Conservation (phyloP, 2,888 invertebrate species). For the Apotomis turbidana region DNA sequence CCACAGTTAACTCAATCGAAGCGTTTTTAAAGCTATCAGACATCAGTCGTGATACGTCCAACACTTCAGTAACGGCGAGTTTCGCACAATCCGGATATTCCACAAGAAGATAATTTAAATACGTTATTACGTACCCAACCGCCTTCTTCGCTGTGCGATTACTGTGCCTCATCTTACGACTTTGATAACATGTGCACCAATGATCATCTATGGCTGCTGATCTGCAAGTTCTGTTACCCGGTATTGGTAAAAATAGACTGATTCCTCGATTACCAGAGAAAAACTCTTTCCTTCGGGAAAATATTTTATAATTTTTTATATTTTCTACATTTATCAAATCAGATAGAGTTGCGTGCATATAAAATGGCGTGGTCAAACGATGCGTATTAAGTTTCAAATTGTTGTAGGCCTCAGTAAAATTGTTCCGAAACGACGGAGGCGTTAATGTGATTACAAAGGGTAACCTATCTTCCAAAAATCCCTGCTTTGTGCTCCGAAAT, state of each 20-base stretch:
- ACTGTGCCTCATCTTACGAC: constrained; percentile 80
- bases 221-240: constrained; percentile 87
- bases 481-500: constrained; percentile 90
- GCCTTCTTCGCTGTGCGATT: not conserved
- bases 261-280: constrained; percentile 78
- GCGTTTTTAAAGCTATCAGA: not conserved
- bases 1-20: constrained; percentile 68
- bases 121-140: not conserved
- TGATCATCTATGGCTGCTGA: constrained; percentile 90
- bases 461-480: constrained; percentile 91
- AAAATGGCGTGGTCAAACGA: constrained; percentile 89
- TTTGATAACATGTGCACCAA: constrained; percentile 93
- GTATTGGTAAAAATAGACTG: constrained; percentile 89
- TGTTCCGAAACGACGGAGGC: constrained; percentile 87
- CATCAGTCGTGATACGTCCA: not conserved
- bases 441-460: constrained; percentile 89
- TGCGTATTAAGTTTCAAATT: constrained; percentile 86
- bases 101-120: not conserved
- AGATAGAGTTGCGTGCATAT: constrained; percentile 89
- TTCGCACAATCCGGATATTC: constrained; percentile 2
- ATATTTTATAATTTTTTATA: constrained; percentile 51
- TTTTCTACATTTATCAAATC: constrained; percentile 83
- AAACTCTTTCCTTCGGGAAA: constrained; percentile 53
- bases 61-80: not conserved
- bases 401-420: constrained; percentile 82